These are phyloP conservation scores for Arvicanthis niloticus DNA, from an alignment of 2,113 vertebrate species.

Conservation along the genomic window DNA sequence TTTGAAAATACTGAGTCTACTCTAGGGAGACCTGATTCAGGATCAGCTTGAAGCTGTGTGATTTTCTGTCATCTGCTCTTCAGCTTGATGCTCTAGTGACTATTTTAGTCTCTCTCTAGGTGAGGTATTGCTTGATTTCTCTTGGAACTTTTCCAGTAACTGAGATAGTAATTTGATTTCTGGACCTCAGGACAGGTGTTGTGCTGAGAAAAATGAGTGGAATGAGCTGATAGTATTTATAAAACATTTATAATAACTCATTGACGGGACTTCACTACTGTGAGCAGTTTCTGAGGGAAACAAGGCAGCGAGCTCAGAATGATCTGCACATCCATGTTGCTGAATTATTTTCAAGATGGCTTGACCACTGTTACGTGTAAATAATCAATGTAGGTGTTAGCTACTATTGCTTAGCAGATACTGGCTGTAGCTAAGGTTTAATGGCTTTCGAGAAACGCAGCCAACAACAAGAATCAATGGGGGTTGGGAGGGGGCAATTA, in stretches of 20 bases:
- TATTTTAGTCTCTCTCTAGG: neutral
- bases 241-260: constrained; percentile 40
- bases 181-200: neutral
- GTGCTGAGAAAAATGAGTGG: neutral
- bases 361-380: neutral
- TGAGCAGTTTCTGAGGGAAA: neutral
- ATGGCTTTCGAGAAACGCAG: neutral
- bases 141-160: constrained; percentile 14
- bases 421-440: neutral
- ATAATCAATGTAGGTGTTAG: neutral
- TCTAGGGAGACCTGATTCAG: neutral
- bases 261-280: neutral
- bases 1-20: constrained; percentile 6
- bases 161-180: constrained; percentile 38
- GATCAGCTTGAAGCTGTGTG: neutral
- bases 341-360: neutral
- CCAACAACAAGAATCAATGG: constrained; percentile 40
- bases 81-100: neutral
- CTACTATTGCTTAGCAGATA: neutral
- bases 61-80: neutral
- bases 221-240: constrained; percentile 28
- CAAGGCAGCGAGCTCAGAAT: neutral
- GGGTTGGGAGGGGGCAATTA: neutral
- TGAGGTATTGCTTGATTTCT: constrained; percentile 33
- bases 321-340: constrained; percentile 13